Evolutionary conservation across 2,888 invertebrate species (phyloP).

Genomic region (Plutella xylostella): DNA sequence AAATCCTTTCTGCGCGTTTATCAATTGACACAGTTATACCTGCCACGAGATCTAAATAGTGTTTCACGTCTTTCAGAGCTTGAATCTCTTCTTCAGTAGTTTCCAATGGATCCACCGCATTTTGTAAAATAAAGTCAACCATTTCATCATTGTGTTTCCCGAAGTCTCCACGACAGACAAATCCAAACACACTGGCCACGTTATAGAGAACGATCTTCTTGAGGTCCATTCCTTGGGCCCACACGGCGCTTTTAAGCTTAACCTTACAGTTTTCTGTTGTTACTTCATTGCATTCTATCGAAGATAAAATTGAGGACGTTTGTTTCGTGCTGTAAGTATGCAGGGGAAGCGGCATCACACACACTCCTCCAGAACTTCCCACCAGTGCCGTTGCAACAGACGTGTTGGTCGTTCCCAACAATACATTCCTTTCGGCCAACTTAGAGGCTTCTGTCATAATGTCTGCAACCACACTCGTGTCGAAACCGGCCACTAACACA

Average conservation of each 20-base stretch:
- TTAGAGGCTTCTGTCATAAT: slow-evolving; percentile 43
- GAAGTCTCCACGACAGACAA: slow-evolving; percentile 43
- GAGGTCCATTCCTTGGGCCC: slow-evolving; percentile 53
- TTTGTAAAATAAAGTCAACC: slow-evolving; percentile 37
- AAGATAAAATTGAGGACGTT: slow-evolving; percentile 31
- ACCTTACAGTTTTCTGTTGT: slow-evolving; percentile 26
- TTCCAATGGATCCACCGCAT: slow-evolving; percentile 28
- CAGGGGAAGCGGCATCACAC: slow-evolving; percentile 44
- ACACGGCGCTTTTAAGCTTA: slow-evolving; percentile 41
- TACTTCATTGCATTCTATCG: slow-evolving; percentile 43
- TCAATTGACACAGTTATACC: slow-evolving; percentile 38
- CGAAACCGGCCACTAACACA: slow-evolving; percentile 40
- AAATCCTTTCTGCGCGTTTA: slow-evolving; percentile 31
- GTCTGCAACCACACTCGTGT: slow-evolving; percentile 39
- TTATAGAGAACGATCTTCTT: slow-evolving; percentile 44
- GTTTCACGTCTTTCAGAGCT: slow-evolving; percentile 32
- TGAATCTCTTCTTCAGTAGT: slow-evolving; percentile 30
- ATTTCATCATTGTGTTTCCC: slow-evolving; percentile 45
- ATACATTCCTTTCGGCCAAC: slow-evolving; percentile 34
- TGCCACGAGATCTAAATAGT: slow-evolving; percentile 42
- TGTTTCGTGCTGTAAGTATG: slow-evolving; percentile 45
- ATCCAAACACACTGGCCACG: slow-evolving; percentile 46
- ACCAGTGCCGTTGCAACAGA: slow-evolving; percentile 32
- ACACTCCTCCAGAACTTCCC: slow-evolving; percentile 44
- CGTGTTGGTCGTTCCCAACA: slow-evolving; percentile 34